These are phyloP conservation scores for Eristalis tenax DNA, from an alignment of 2,888 invertebrate genomes.

Conservation along the genomic window DNA sequence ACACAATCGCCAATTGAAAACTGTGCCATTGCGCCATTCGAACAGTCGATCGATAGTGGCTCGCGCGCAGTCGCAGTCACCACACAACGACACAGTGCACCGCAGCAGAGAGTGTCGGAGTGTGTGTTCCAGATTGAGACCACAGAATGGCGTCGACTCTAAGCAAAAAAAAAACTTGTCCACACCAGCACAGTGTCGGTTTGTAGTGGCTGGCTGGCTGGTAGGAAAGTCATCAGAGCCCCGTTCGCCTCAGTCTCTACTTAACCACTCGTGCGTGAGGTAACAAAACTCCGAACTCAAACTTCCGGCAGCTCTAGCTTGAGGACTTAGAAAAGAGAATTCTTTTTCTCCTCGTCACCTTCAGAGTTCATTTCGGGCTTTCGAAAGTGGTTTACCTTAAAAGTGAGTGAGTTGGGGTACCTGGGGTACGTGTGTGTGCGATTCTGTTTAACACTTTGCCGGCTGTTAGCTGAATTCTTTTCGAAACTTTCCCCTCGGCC, in stretches of 20 bases:
- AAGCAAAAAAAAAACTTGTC: slow-evolving; percentile 24
- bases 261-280: slow-evolving; percentile 65
- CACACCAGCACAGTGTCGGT: slow-evolving; percentile 8
- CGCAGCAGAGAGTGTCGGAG: background rate
- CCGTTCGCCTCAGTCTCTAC: slow-evolving; percentile 30
- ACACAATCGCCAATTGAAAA: slow-evolving; percentile 25
- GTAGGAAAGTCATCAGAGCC: slow-evolving; percentile 40
- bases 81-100: background rate
- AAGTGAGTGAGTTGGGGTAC: background rate
- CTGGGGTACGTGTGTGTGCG: slow-evolving; percentile 26
- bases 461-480: slow-evolving; percentile 30
- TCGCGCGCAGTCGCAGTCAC: slow-evolving; percentile 31
- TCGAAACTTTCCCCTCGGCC: slow-evolving; percentile 52
- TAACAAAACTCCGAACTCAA: slow-evolving; percentile 31
- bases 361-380: slow-evolving; percentile 3
- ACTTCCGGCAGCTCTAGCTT: slow-evolving; percentile 34
- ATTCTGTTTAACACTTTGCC: slow-evolving; percentile 41
- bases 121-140: slow-evolving; percentile 61
- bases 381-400: slow-evolving; percentile 37
- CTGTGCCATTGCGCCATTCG: slow-evolving; percentile 62
- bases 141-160: slow-evolving; percentile 32
- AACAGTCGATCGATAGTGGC: background rate
- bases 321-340: slow-evolving; percentile 20
- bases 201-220: background rate
- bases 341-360: background rate